Evolutionary conservation across 2,113 vertebrate species (phyloP), one percentile per base, ranked within the genome.

Genomic region (Anarrhichthys ocellatus): DNA sequence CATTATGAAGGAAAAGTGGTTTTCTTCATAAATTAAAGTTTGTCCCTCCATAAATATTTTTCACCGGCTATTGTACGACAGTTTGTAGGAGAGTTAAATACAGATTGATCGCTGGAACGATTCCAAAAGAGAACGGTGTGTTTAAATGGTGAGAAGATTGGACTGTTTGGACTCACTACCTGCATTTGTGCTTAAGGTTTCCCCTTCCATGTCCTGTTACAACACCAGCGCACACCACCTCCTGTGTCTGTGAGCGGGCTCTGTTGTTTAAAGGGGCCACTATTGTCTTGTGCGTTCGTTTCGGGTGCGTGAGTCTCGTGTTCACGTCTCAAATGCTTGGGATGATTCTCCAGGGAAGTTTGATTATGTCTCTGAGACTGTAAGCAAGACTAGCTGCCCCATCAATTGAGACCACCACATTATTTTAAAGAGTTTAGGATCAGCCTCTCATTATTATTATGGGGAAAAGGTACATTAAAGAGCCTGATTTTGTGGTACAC

Each of bases 161-260:
- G 40, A 81, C n/a, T 92, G 88, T 93, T 94, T 93, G 69, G 87
- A 80, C 77, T 90, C 77, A 82, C 86, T 83, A 91, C 90, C 90
- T 92, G 73, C 54, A 82, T 90, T 91, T 94, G 67, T 91, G 58
- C 80, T 78, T 82, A 66, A 93, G 73, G 79, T 81, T 93, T 92
- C 86, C 92, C 73, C 58, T 87, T 82, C 90, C 68, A 78, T 76
- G 85, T 92, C 88, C 87, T 90, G 88, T 86, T 83, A 76, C 65
- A 42, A 73, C 64, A 85, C 52, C 81, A 76, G 74, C 36, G 13
- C 48, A 82, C 81, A 76, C 73, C 72, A 66, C 61, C 65, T 59
- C 74, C 69, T 78, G 50, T 88, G 86, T 82, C 69, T 85, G 72
- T 42, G 58, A 59, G 50, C 8, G 27, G 73, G 38, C 27, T n/a